phyloP scores from a whole-genome alignment of 2,888 invertebrate species.

The Tanytarsus gracilentus region DNA sequence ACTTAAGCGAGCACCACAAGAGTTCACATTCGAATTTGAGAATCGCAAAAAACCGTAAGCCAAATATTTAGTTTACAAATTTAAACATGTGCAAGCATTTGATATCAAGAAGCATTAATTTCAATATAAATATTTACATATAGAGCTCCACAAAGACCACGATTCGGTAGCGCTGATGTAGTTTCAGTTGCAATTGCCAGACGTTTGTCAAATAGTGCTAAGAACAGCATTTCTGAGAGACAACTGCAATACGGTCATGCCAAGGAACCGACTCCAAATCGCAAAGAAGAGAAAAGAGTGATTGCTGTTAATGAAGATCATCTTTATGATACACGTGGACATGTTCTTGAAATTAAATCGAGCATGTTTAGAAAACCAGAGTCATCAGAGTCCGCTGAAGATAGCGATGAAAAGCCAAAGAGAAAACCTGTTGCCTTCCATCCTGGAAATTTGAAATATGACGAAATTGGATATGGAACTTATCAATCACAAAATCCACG shows the following conservation, averaged over 20 bases:
- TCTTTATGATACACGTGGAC: conserved; percentile 13
- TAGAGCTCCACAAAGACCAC: background rate
- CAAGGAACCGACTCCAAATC: conserved; percentile 38
- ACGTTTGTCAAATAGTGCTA: conserved; percentile 40
- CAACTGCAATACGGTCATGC: conserved; percentile 47
- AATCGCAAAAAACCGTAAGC: too few species aligned
- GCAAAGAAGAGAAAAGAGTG: background rate
- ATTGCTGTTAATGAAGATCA: conserved; percentile 12
- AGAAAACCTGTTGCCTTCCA: background rate
- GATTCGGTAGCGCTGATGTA: conserved; percentile 42
- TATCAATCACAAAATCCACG: background rate
- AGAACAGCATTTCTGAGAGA: conserved; percentile 44
- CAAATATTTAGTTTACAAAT: background rate
- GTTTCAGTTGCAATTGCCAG: conserved; percentile 45
- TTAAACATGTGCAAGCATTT: background rate
- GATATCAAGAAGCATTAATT: background rate
- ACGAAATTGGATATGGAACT: conserved; percentile 16
- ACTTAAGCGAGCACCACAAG: too few species aligned
- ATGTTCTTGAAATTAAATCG: conserved; percentile 17
- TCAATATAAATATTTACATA: background rate
- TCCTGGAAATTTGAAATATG: conserved; percentile 8
- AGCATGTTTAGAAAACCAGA: background rate
- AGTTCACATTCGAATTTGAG: too few species aligned
- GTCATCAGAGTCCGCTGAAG: conserved; percentile 12
- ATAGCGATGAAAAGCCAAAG: background rate